Evolutionary conservation across 2,888 invertebrate species (phyloP).

Genomic region (Cheilosia impressa): DNA sequence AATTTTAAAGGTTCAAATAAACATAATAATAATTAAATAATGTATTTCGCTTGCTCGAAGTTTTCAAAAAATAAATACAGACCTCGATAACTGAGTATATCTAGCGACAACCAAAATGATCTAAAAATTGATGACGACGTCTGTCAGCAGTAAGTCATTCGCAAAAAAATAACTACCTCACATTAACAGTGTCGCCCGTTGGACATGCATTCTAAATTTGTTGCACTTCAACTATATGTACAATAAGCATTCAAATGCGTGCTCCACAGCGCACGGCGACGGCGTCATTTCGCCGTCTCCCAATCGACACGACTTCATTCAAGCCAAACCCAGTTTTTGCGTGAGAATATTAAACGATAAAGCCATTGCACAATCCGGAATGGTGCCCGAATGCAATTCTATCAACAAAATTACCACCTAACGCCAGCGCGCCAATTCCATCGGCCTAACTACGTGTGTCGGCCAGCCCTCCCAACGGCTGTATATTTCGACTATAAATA

Average conservation of each 20-base stretch:
- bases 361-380: conserved; percentile 22
- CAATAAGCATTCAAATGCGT: conserved; percentile 36
- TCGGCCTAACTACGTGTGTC: background rate
- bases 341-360: conserved; percentile 32
- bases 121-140: no score
- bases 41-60: no score
- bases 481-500: conserved; percentile 18
- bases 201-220: conserved; percentile 37
- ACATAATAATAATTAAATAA: no score
- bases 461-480: conserved; percentile 1
- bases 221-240: background rate
- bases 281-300: conserved; percentile 13
- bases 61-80: no score
- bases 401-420: conserved; percentile 17
- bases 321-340: conserved; percentile 39
- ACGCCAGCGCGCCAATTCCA: background rate
- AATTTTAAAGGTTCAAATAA: no score
- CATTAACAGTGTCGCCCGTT: conserved; percentile 15
- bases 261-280: conserved; percentile 1
- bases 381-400: conserved; percentile 8
- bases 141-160: no score
- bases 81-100: no score
- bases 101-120: no score
- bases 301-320: conserved; percentile 14
- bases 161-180: background rate